Conservation (phyloP, 1,140 invertebrate species). For the Neotoxoptera formosana region DNA sequence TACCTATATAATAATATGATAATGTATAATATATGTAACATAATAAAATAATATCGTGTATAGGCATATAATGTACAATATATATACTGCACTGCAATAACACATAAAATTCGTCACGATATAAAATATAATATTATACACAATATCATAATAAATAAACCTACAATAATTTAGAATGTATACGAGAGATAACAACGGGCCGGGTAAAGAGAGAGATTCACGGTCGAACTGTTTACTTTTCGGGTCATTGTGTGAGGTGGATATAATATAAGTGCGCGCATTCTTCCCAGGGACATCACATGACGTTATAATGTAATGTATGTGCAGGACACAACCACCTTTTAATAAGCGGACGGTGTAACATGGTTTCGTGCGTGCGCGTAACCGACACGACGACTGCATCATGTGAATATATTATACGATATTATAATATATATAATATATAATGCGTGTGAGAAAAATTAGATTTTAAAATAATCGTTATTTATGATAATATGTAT, state of each 20-base stretch:
- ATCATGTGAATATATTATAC: neutral
- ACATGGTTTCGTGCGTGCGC: neutral
- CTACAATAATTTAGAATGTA: neutral
- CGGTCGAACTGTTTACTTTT: neutral
- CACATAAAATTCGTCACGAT: constrained; percentile 7
- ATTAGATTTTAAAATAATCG: constrained; percentile 16
- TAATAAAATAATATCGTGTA: constrained; percentile 6
- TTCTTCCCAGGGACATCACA: neutral
- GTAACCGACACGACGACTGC: neutral
- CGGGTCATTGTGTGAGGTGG: neutral
- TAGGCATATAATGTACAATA: too few species aligned
- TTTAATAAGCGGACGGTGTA: neutral
- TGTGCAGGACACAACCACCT: constrained; percentile 12
- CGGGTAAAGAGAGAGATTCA: neutral
- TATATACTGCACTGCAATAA: neutral
- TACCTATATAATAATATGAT: too few species aligned
- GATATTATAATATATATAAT: neutral
- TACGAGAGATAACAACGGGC: neutral
- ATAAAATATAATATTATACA: neutral
- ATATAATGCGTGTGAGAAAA: neutral
- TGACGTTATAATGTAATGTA: neutral
- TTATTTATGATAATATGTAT: neutral
- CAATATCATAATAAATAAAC: neutral
- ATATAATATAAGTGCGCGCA: neutral
- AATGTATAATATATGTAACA: neutral